Conservation (phyloP, 2,888 invertebrate genomes). For the Mellilla xanthometata region DNA sequence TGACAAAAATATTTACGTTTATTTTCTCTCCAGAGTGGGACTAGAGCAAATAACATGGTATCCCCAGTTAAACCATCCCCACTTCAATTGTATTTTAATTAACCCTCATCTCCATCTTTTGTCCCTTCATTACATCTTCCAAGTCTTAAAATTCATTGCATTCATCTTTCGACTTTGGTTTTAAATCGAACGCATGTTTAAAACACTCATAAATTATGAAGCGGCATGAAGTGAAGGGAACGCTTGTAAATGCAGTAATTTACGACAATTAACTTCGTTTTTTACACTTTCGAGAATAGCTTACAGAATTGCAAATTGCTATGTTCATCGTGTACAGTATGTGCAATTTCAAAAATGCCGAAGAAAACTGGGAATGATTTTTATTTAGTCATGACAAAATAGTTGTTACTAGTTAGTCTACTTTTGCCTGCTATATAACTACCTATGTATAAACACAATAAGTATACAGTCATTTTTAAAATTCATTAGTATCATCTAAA, state of each 20-base stretch:
- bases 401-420: too few relatives aligned
- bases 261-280: conserved; percentile 16
- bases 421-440: too few relatives aligned
- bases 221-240: conserved; percentile 8
- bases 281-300: conserved; percentile 12
- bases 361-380: neutral
- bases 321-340: conserved; percentile 23
- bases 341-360: conserved; percentile 9
- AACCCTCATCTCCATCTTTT: conserved; percentile 12
- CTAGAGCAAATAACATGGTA: conserved; percentile 8
- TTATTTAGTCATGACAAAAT: too few relatives aligned
- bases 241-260: conserved; percentile 16
- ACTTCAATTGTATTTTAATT: conserved; percentile 48
- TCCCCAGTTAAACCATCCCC: conserved; percentile 17
- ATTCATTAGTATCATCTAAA: too few relatives aligned
- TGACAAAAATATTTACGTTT: too few relatives aligned
- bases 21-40: too few relatives aligned
- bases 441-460: too few relatives aligned
- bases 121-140: conserved; percentile 11
- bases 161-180: conserved; percentile 25
- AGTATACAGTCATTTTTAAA: too few relatives aligned
- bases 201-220: conserved; percentile 18
- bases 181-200: conserved; percentile 5
- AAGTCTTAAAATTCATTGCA: conserved; percentile 23
- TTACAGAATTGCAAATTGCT: conserved; percentile 21